A percentile compares a stretch with the other conserved stretches of the same genome.
Conservation (phyloP, 2,797 vertebrate genomes). For the Pampus argenteus region DNA sequence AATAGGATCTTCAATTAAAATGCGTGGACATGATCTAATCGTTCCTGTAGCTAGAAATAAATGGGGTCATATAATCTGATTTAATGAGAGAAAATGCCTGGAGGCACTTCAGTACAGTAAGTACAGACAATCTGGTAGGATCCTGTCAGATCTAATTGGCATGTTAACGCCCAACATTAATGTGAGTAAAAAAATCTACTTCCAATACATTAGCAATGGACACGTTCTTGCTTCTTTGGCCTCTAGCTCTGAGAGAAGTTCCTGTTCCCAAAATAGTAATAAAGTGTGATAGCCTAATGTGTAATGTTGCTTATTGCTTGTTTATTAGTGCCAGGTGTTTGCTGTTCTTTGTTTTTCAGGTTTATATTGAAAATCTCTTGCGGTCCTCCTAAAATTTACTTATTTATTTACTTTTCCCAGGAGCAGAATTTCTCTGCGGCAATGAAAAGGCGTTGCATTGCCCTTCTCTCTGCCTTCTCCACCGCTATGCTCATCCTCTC, state of each 20-base stretch:
- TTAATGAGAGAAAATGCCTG: conserved; percentile 36
- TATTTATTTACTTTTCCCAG: conserved; percentile 81
- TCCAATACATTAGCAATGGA: conserved; percentile 18
- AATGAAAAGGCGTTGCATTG: conserved; percentile 87
- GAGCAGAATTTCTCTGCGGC: conserved; percentile 84
- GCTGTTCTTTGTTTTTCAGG: conserved; percentile 30
- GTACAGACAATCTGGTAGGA: conserved; percentile 34
- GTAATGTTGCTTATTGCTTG: conserved; percentile 42
- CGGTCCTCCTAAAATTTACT: conserved; percentile 23
- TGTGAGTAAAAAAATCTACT: conserved; percentile 31
- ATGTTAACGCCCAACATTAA: conserved; percentile 32
- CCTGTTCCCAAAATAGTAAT: conserved; percentile 38
- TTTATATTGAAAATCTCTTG: conserved; percentile 30
- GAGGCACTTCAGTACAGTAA: conserved; percentile 19
- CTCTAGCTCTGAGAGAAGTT: conserved; percentile 26
- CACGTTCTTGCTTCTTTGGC: conserved; percentile 18
- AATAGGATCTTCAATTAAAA: conserved; percentile 13
- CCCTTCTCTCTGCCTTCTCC: conserved; percentile 89
- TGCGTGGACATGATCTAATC: conserved; percentile 29
- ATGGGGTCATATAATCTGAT: conserved; percentile 32
- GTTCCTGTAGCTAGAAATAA: conserved; percentile 35
- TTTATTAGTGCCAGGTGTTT: conserved; percentile 43
- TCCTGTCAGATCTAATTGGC: conserved; percentile 44
- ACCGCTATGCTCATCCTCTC: conserved; percentile 96
- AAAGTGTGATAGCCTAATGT: conserved; percentile 24